Evolutionary conservation across 1,140 invertebrate species (phyloP).

Genomic region (Ceratina calcarata): DNA sequence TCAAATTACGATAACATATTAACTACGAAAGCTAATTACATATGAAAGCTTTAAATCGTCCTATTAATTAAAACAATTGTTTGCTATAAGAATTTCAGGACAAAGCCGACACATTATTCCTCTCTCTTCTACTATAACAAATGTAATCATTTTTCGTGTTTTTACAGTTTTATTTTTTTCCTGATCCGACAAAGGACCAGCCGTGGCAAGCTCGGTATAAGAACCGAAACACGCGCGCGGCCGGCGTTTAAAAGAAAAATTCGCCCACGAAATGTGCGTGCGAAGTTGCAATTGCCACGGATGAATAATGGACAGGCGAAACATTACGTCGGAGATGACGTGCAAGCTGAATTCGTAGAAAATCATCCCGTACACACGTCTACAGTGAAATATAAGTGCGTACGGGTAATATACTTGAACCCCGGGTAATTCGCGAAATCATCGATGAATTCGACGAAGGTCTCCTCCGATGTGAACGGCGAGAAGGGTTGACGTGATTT

Average conservation of each 20-base stretch:
- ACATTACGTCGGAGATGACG: slow-evolving; percentile 20
- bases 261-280: slow-evolving; percentile 20
- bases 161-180: not conserved
- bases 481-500: slow-evolving; percentile 36
- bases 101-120: too few relatives aligned
- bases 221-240: not conserved
- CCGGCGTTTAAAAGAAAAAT: slow-evolving; percentile 20
- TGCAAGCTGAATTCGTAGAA: slow-evolving; percentile 45
- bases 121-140: too few relatives aligned
- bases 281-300: not conserved
- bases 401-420: slow-evolving; percentile 26
- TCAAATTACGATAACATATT: too few relatives aligned
- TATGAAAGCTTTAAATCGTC: too few relatives aligned
- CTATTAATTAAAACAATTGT: too few relatives aligned
- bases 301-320: slow-evolving; percentile 36
- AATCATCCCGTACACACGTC: slow-evolving; percentile 17
- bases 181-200: not conserved
- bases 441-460: slow-evolving; percentile 45
- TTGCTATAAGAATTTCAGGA: too few relatives aligned
- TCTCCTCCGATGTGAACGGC: slow-evolving; percentile 19
- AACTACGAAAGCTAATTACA: too few relatives aligned
- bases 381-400: slow-evolving; percentile 35
- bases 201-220: too few relatives aligned
- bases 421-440: slow-evolving; percentile 27
- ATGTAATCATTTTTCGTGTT: too few relatives aligned